phyloP scores from a whole-genome alignment of 2,113 vertebrate species.

The Pycnonotus jocosus region DNA sequence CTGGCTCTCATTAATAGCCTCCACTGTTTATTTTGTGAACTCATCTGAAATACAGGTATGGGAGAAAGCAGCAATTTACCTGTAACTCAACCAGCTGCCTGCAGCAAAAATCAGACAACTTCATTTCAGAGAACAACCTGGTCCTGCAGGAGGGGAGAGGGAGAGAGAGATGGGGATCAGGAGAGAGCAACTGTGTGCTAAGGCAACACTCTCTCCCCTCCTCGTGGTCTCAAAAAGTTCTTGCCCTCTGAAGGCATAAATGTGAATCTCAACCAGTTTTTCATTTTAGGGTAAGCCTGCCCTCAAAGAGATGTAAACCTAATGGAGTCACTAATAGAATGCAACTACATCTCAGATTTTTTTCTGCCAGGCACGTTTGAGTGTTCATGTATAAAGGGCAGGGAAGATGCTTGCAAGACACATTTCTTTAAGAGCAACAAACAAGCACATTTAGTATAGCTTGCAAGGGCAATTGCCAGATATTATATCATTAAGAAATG shows the following conservation, averaged over 20 bases:
- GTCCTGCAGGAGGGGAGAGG: not conserved
- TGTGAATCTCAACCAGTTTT: not conserved
- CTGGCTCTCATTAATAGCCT: not conserved
- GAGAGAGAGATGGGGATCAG: not conserved
- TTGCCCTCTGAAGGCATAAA: not conserved
- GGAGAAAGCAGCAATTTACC: slow-evolving; percentile 3
- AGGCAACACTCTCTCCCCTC: slow-evolving; percentile 2
- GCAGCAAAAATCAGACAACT: slow-evolving; percentile 17
- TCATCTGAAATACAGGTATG: slow-evolving; percentile 8
- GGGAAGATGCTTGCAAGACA: not conserved
- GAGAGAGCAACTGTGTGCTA: not conserved
- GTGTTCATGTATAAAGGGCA: not conserved
- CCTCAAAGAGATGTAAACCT: slow-evolving; percentile 14
- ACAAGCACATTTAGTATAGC: not conserved
- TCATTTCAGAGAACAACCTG: not conserved
- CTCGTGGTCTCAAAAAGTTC: not conserved
- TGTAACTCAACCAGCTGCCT: slow-evolving; percentile 14
- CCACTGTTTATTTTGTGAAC: not conserved
- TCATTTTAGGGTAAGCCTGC: not conserved
- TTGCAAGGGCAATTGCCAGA: not conserved
- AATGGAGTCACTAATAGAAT: not conserved
- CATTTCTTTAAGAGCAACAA: not conserved
- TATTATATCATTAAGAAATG: not conserved
- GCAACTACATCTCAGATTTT: not conserved
- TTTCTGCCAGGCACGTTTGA: not conserved